These are phyloP conservation scores for Lophochroa leadbeateri DNA, from an alignment of 2,113 vertebrate species.

Conservation along the genomic window DNA sequence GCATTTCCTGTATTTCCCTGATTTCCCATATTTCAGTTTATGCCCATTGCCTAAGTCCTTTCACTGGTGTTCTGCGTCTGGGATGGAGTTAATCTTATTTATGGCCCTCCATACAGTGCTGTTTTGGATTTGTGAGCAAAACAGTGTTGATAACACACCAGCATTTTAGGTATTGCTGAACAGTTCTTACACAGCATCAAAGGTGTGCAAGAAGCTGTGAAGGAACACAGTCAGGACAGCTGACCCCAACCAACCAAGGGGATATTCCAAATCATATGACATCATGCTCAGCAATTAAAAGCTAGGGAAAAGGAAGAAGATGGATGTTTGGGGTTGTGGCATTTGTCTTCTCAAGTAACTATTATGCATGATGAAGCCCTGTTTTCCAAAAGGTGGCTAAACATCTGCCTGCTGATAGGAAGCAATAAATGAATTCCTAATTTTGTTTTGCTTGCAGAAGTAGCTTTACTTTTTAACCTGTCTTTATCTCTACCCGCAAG, in stretches of 20 bases:
- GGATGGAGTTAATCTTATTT: background rate
- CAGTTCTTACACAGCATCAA: background rate
- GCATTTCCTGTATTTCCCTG: background rate
- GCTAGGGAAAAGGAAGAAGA: background rate
- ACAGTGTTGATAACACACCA: background rate
- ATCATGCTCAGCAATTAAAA: background rate
- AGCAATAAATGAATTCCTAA: background rate
- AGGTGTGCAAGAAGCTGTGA: background rate
- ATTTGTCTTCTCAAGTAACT: background rate
- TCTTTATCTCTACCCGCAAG: background rate
- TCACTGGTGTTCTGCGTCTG: background rate
- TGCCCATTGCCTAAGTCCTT: background rate
- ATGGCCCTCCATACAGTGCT: background rate
- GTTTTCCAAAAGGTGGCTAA: background rate
- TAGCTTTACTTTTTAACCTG: background rate
- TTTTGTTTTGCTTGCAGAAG: background rate
- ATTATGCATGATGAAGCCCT: accelerated
- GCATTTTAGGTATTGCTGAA: background rate
- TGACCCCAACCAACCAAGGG: background rate
- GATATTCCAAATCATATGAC: background rate
- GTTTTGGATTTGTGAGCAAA: background rate
- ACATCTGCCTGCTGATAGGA: background rate
- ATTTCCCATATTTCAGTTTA: background rate
- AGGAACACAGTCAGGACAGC: background rate
- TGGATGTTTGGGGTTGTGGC: background rate